Evolutionary conservation across 2,113 vertebrate species (phyloP).

Genomic region (Atherinomorus stipes): DNA sequence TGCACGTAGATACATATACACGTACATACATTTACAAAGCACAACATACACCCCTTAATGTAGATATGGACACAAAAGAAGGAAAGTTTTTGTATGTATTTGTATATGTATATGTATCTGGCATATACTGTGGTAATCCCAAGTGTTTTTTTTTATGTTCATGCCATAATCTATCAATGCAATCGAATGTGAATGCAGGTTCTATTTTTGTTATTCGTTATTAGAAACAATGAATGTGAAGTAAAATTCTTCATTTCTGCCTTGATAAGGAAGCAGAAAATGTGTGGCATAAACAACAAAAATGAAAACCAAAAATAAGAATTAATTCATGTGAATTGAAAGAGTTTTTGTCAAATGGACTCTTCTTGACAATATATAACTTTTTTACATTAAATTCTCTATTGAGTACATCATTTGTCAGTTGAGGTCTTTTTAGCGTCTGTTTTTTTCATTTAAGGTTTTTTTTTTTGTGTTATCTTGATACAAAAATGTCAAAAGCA

Average conservation of each 20-base stretch:
- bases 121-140: too few relatives aligned
- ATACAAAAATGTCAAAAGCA: too few relatives aligned
- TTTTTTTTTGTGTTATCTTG: neutral
- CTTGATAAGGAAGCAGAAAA: neutral
- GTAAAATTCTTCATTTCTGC: neutral
- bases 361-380: neutral
- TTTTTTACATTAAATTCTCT: too few relatives aligned
- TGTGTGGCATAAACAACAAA: neutral
- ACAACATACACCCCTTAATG: too few relatives aligned
- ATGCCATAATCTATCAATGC: too few relatives aligned
- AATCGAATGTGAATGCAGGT: too few relatives aligned
- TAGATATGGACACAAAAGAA: too few relatives aligned
- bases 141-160: too few relatives aligned
- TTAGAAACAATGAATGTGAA: neutral
- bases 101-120: too few relatives aligned
- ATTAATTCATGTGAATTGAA: neutral
- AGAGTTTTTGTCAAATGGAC: neutral
- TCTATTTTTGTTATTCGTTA: neutral
- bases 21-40: too few relatives aligned
- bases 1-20: too few relatives aligned
- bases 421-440: neutral
- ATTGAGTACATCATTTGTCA: neutral
- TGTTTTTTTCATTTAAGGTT: neutral
- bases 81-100: too few relatives aligned
- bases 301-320: neutral